These are phyloP conservation scores for Thryonomys swinderianus DNA, from an alignment of 2,113 vertebrate species.

Conservation along the genomic window DNA sequence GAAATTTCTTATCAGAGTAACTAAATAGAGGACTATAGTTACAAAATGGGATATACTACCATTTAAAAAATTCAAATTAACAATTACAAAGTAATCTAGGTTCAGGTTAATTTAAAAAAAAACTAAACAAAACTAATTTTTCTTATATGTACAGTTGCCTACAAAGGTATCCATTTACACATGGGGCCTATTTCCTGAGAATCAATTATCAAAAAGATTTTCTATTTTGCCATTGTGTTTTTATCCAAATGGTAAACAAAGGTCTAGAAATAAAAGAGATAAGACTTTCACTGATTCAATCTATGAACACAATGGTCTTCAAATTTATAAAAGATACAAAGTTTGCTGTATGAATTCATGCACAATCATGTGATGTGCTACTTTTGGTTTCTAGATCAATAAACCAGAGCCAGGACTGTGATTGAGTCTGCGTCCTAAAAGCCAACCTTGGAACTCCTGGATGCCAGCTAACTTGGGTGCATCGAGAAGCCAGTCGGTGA, in stretches of 20 bases:
- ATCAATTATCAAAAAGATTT: background rate
- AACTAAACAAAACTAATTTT: slow-evolving; percentile 1
- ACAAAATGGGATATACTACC: background rate
- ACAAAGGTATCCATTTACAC: slow-evolving; percentile 1
- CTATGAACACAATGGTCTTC: background rate
- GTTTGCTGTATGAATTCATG: background rate
- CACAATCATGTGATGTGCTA: background rate
- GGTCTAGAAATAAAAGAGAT: background rate
- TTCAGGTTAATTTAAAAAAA: background rate
- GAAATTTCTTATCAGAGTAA: background rate
- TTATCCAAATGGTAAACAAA: slow-evolving; percentile 25
- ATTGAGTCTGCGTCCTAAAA: background rate
- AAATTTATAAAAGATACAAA: background rate
- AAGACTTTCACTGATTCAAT: background rate
- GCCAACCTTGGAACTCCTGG: slow-evolving; percentile 95
- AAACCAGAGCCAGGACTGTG: background rate
- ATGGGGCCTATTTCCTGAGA: background rate
- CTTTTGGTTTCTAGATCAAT: background rate
- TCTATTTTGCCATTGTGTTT: background rate
- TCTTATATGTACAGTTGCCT: background rate
- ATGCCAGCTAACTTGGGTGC: slow-evolving; percentile 93
- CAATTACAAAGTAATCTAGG: slow-evolving; percentile 42
- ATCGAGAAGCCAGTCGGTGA: slow-evolving; percentile 98
- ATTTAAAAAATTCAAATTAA: slow-evolving; percentile 10
- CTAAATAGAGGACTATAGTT: background rate